phyloP scores from a whole-genome alignment of 2,797 vertebrate genomes.

The Nothura maculosa region DNA sequence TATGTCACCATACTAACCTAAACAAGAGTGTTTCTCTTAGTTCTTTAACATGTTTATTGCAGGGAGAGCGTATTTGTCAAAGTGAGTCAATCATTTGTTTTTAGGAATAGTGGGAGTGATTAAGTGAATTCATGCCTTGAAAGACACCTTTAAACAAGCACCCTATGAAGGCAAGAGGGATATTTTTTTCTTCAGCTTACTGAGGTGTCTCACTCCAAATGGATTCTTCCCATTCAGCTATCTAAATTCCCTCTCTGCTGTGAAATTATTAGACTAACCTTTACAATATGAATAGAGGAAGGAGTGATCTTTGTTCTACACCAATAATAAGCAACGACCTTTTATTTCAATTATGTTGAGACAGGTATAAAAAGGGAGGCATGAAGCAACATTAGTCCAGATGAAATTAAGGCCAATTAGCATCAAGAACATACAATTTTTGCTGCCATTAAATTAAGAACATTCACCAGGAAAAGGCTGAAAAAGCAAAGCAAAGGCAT shows the following conservation, averaged over 20 bases:
- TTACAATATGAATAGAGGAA: not conserved
- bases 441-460: not conserved
- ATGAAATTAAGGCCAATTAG: not conserved
- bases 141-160: not conserved
- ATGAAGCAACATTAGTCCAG: not conserved
- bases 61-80: not conserved
- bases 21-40: not conserved
- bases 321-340: not conserved
- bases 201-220: slow-evolving; percentile 19
- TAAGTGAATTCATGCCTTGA: not conserved
- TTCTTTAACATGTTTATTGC: not conserved
- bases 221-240: slow-evolving; percentile 3
- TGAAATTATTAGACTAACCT: slow-evolving; percentile 7
- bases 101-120: not conserved
- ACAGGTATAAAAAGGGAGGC: not conserved
- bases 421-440: not conserved
- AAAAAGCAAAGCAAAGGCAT: not conserved
- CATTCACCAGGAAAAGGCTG: not conserved
- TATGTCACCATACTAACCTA: not conserved
- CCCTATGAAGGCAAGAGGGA: not conserved
- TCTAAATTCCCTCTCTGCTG: not conserved
- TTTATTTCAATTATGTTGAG: not conserved
- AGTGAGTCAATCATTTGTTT: not conserved
- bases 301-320: slow-evolving; percentile 3
- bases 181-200: not conserved